Conservation (phyloP, 2,888 invertebrate genomes). For the Koerneria pararmatus region DNA sequence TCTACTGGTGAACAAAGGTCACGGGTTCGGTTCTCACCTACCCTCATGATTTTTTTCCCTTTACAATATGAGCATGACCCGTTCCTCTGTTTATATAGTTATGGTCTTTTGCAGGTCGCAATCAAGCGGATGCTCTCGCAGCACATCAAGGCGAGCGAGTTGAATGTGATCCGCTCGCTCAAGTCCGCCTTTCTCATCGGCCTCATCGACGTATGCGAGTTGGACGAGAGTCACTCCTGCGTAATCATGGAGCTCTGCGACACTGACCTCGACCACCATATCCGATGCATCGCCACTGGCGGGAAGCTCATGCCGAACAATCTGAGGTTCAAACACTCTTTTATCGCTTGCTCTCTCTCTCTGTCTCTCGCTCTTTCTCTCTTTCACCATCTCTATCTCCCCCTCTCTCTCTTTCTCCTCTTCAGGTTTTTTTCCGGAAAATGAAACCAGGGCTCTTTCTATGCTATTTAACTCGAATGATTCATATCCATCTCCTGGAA, state of each 20-base stretch:
- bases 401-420: no score
- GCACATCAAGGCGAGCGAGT: slow-evolving; percentile 51
- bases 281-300: slow-evolving; percentile 36
- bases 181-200: slow-evolving; percentile 31
- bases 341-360: slow-evolving; percentile 4
- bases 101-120: slow-evolving; percentile 40
- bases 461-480: no score
- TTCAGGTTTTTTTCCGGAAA: no score
- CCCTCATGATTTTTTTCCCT: no score
- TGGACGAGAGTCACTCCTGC: slow-evolving; percentile 42
- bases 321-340: slow-evolving; percentile 36
- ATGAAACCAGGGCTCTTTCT: no score
- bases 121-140: slow-evolving; percentile 47
- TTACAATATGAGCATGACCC: no score
- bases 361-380: no score
- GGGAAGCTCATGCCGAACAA: slow-evolving; percentile 42
- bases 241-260: slow-evolving; percentile 56
- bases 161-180: slow-evolving; percentile 40
- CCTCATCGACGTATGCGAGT: slow-evolving; percentile 52
- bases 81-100: no score
- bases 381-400: no score
- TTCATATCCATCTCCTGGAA: no score
- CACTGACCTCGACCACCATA: slow-evolving; percentile 50
- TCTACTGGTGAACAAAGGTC: no score
- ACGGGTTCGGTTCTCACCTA: no score